Percentiles rank a stretch among this genome's conserved stretches.
Evolutionary conservation across 2,888 invertebrate genomes (phyloP).

Genomic region (Perdita meconis): DNA sequence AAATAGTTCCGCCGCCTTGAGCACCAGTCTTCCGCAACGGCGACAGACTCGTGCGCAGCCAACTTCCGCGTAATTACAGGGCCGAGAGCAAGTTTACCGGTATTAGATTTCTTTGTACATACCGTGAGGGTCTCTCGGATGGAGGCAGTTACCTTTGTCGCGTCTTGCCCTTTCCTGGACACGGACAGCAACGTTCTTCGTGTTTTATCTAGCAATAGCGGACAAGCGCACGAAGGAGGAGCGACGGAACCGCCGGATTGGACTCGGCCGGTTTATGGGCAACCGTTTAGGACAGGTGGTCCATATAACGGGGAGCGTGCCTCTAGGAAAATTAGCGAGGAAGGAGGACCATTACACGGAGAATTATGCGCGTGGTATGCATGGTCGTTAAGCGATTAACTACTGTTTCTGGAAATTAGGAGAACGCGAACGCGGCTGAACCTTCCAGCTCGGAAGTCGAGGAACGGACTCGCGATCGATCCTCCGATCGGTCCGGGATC

Average conservation of each 20-base stretch:
- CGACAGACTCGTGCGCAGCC: background rate
- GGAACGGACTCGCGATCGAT: conserved; percentile 1
- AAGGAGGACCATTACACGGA: conserved; percentile 56
- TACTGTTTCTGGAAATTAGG: conserved; percentile 37
- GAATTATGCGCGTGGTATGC: conserved; percentile 48
- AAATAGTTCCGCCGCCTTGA: conserved; percentile 44
- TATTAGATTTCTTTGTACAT: background rate
- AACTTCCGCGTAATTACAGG: background rate
- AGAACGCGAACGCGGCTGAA: background rate
- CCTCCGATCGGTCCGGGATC: background rate
- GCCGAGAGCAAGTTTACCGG: background rate
- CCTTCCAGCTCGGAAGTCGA: too few species aligned
- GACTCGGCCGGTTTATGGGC: conserved; percentile 32
- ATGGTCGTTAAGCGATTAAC: conserved; percentile 48
- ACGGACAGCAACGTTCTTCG: background rate
- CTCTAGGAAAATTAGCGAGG: conserved; percentile 56
- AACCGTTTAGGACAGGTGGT: conserved; percentile 50
- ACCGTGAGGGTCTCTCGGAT: background rate
- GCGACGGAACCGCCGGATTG: conserved; percentile 3
- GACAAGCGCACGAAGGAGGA: background rate
- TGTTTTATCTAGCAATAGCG: background rate
- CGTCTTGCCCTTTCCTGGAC: background rate
- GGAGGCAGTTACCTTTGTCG: background rate
- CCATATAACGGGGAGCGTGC: conserved; percentile 40
- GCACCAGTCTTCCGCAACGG: conserved; percentile 3